Conservation (phyloP, 2,888 invertebrate species). For the Cenopis cana region DNA sequence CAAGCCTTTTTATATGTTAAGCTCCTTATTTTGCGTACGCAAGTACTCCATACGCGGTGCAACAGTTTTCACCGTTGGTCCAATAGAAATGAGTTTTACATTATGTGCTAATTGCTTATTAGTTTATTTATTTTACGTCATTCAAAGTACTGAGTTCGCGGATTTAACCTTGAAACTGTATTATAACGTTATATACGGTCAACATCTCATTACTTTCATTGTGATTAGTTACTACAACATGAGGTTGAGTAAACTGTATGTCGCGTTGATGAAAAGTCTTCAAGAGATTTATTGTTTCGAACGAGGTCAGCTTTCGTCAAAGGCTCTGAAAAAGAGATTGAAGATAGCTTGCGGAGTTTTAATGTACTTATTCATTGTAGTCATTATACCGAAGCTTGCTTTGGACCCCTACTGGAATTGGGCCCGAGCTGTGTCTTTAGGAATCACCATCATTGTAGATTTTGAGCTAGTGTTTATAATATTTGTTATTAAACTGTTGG, state of each 20-base stretch:
- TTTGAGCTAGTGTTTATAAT: slow-evolving; percentile 24
- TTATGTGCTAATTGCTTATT: background rate
- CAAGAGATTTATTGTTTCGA: slow-evolving; percentile 17
- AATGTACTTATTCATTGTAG: slow-evolving; percentile 1
- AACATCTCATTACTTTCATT: slow-evolving; percentile 13
- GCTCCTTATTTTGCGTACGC: slow-evolving; percentile 19
- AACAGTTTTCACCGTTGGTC: background rate
- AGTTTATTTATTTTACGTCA: slow-evolving; percentile 8
- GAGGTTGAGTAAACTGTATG: slow-evolving; percentile 4
- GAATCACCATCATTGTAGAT: slow-evolving; percentile 13
- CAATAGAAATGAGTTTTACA: background rate
- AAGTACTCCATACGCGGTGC: slow-evolving; percentile 6
- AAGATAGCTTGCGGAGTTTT: background rate
- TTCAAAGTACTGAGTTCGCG: background rate
- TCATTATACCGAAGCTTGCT: slow-evolving; percentile 19
- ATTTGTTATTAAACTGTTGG: slow-evolving; percentile 12
- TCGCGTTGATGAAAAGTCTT: slow-evolving; percentile 8
- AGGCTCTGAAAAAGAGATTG: slow-evolving; percentile 4
- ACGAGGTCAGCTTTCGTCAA: background rate
- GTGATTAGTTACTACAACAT: slow-evolving; percentile 19
- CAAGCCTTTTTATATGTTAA: slow-evolving; percentile 12
- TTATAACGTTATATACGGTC: slow-evolving; percentile 22
- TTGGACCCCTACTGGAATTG: slow-evolving; percentile 32
- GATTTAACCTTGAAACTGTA: slow-evolving; percentile 2
- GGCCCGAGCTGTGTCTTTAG: slow-evolving; percentile 16